Percentiles rank a stretch among this genome's conserved stretches.
Conservation (phyloP, 1,140 invertebrate species). For the Listronotus oregonensis region DNA sequence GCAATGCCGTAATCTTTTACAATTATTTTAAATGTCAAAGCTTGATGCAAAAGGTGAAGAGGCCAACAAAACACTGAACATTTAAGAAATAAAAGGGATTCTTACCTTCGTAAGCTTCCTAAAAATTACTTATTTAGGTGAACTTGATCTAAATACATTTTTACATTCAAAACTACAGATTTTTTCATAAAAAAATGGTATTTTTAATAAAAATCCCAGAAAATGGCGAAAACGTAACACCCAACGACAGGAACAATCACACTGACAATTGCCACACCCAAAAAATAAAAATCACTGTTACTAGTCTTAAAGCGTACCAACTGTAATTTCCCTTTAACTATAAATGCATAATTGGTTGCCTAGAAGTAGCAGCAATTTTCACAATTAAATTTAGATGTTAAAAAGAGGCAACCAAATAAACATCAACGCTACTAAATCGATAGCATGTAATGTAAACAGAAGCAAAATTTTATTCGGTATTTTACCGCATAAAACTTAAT, state of each 20-base stretch:
- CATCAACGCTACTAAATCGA: too few species aligned
- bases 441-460: too few species aligned
- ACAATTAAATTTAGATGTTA: too few species aligned
- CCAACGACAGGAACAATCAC: slow-evolving; percentile 19
- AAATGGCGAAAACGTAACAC: slow-evolving; percentile 36
- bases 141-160: background rate
- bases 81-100: background rate
- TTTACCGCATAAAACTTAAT: too few species aligned
- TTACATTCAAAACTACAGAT: background rate
- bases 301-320: slow-evolving; percentile 3
- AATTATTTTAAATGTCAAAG: slow-evolving; percentile 35
- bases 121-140: background rate
- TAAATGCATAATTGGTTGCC: slow-evolving; percentile 1
- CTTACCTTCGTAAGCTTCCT: slow-evolving; percentile 2
- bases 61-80: slow-evolving; percentile 27
- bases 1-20: slow-evolving; percentile 23
- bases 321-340: background rate
- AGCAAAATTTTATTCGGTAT: too few species aligned
- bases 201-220: slow-evolving; percentile 8
- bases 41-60: slow-evolving; percentile 31
- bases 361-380: too few species aligned
- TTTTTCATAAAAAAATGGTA: slow-evolving; percentile 16
- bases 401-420: too few species aligned
- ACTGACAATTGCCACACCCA: slow-evolving; percentile 23
- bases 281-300: slow-evolving; percentile 24